Conservation (phyloP, 1,140 invertebrate genomes). For the Ips typographus region DNA sequence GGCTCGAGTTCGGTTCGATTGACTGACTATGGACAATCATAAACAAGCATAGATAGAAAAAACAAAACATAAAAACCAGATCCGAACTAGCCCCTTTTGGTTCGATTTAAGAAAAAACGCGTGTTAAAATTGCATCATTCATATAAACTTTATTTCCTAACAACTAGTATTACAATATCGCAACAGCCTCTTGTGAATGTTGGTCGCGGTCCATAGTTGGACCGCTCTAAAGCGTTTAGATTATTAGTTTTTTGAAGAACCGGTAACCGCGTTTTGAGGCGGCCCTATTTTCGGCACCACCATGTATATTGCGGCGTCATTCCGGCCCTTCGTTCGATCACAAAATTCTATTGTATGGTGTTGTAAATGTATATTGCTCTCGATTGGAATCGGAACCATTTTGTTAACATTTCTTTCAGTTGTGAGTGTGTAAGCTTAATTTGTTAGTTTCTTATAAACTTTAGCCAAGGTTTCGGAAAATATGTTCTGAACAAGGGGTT, state of each 20-base stretch:
- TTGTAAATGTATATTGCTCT: conserved; percentile 7
- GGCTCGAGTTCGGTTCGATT: no score
- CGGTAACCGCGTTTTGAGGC: no score
- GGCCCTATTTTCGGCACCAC: background rate
- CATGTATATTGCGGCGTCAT: background rate
- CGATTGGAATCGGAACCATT: conserved; percentile 3
- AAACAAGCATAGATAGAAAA: no score
- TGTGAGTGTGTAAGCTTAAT: background rate
- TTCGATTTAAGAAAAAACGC: no score
- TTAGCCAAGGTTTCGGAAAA: no score
- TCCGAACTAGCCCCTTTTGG: no score
- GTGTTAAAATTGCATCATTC: no score
- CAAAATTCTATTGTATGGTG: conserved; percentile 31
- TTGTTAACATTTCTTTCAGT: no score
- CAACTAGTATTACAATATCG: conserved; percentile 51
- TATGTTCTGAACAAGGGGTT: no score
- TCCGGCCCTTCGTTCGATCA: conserved; percentile 26
- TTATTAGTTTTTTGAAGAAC: conserved; percentile 37
- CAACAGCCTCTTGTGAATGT: conserved; percentile 52
- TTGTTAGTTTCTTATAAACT: background rate
- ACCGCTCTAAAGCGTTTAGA: conserved; percentile 55
- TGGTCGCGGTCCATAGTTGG: conserved; percentile 37
- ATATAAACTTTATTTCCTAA: conserved; percentile 45
- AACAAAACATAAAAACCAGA: no score
- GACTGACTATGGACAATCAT: no score